Base-by-base conservation (phyloP, 2,888 invertebrate genomes). In the Hypercompe scribonia region DNA sequence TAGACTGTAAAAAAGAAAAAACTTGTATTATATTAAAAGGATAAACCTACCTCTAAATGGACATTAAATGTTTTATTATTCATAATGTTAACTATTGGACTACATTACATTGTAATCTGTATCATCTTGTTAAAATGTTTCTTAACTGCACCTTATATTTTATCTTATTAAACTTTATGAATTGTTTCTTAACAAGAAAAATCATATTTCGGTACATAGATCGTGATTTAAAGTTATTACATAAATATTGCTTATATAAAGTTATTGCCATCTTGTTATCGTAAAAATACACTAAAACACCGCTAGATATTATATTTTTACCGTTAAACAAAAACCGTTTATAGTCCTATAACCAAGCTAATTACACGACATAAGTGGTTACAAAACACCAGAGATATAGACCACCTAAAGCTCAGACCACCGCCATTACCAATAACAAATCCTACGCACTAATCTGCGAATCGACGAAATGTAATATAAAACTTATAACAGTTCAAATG, bases 381-480 rank as follows among this genome's bases (percentile, higher is more conserved):
- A 80, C 72, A 71, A 69, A 76, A 81, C 76, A 80, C 72, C 76
- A 68, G 50, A 81, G 81, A 85, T 82, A 84, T 72, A 84, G 90
- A 90, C 90, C 90, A 90, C 90, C 90, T 77, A 78, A 84, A 76
- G 79, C 72, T 71, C 34, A 76, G 81, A 87, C 89, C 79, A 89
- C 90, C 89, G 82, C 86, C 77, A 80, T 81, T 86, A 87, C 83
- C 81, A 81, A 87, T 86, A 87, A 83, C 82, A 81, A 88, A 88
- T 83, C 91, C 90, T 92, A 93, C 94, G 92, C 94, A 93, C 91
- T 91, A 91, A 93, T 94, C 93, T 90, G 89, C 92, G 91, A 93
- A 93, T 87, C 87, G 85, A 88, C 89, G 80, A 68, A 86, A 89
- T 79, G 93, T 91, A 94, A 94, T 90, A 79, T 82, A 88, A 94